Conservation (phyloP, 2,113 vertebrate species). For the Oryctolagus cuniculus region DNA sequence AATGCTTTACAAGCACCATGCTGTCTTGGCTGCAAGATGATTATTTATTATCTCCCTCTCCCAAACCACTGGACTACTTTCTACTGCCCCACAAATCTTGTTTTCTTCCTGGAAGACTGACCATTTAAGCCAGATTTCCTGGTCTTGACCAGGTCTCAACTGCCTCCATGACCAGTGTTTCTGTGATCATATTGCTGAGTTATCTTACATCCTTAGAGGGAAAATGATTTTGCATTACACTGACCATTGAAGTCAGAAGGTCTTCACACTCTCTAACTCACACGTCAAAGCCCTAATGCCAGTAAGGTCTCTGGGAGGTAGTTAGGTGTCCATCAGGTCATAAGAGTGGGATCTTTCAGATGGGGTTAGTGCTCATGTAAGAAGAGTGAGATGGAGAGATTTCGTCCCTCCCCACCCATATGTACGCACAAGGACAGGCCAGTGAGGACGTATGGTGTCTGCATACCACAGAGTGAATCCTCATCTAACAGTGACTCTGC, state of each 20-base stretch:
- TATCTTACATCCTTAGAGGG: not conserved
- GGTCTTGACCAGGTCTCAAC: constrained; percentile 11
- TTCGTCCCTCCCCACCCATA: not conserved
- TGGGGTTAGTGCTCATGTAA: not conserved
- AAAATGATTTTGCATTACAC: not conserved
- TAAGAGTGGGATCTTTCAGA: not conserved
- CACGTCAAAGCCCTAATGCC: not conserved
- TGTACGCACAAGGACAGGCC: not conserved
- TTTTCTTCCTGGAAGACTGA: not conserved
- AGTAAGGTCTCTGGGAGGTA: not conserved
- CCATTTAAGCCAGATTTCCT: not conserved
- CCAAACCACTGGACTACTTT: not conserved
- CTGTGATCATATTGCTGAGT: not conserved
- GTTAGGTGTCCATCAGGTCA: not conserved
- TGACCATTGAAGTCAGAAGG: not conserved
- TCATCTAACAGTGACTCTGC: not conserved
- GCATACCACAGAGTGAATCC: not conserved
- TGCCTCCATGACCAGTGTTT: not conserved
- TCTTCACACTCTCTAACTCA: not conserved
- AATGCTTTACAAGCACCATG: not conserved
- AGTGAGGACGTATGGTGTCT: not conserved
- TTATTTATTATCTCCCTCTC: not conserved
- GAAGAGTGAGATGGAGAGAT: not conserved
- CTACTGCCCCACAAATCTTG: not conserved
- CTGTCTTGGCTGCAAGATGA: not conserved